Evolutionary conservation across 1,140 invertebrate species (phyloP), one percentile per base, ranked within the genome.

Genomic region (Drosophila equinoxialis): DNA sequence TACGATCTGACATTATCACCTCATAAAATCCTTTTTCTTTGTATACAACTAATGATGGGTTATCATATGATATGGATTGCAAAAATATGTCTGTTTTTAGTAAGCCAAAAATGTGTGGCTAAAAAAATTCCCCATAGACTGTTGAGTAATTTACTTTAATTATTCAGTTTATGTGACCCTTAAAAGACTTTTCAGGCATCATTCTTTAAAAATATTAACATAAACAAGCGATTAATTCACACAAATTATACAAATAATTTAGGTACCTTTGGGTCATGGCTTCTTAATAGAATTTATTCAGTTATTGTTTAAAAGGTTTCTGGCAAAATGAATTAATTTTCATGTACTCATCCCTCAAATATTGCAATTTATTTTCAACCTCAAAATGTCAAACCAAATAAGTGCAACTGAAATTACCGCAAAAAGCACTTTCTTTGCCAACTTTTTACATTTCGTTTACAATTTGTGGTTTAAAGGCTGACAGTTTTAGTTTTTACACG

Each of bases 21-120:
- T 84, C 84, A 81, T 89, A 89, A 89, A 89, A 89, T 87, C 83
- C 83, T 81, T 89, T 61, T 77, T 77, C 72, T 87, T 87, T 87
- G 84, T 89, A 81, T 84, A 82, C 84, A 83, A 89, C 84, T 89
- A 89, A 89, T 89, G 84, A 89, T 89, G 84, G 77, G 89, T 89
- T 85, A 83, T 89, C 78, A 77, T 61, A 74, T 77, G 65, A 70
- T 76, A 80, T 72, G 83, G 72, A 73, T 87, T 75, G 55, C 68
- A 65, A 62, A 42, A 61, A 26, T 23, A 68, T 68, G 26, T 70
- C 35, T 70, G 23, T 74, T 65, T 69, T 58, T 68, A 30, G 65
- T 60, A 74, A 65, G 65, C 23, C 54, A 54, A 62, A 62, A 61
- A 11, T 11, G 35, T 11, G 8, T 41, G 10, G 30, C 39, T 0